phyloP scores from a whole-genome alignment of 1,140 invertebrate species.

The Drosophila yakuba region DNA sequence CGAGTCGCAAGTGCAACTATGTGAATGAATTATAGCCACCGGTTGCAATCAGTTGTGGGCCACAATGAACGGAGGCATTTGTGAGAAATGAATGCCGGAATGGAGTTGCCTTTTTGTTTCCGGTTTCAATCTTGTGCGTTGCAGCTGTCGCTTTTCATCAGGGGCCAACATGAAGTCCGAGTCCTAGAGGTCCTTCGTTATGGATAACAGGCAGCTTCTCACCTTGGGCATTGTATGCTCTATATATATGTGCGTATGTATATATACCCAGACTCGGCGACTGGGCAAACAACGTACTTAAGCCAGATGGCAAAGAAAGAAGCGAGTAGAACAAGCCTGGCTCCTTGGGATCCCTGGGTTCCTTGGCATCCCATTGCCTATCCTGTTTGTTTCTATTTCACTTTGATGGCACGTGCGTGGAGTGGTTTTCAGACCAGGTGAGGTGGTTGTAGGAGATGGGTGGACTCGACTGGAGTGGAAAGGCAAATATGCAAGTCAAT shows the following conservation, averaged over 20 bases:
- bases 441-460: neutral
- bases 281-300: constrained; percentile 43
- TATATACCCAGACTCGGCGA: neutral
- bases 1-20: constrained; percentile 26
- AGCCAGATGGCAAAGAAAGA: constrained; percentile 36
- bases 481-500: constrained; percentile 55
- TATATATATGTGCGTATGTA: neutral
- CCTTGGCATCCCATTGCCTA: neutral
- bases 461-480: constrained; percentile 37
- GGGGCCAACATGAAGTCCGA: constrained; percentile 3
- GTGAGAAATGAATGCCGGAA: constrained; percentile 44
- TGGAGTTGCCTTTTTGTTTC: constrained; percentile 45
- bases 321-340: constrained; percentile 18
- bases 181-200: constrained; percentile 10
- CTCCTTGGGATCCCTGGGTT: constrained; percentile 1
- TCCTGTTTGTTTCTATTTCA: constrained; percentile 34
- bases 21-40: constrained; percentile 50
- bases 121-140: constrained; percentile 44
- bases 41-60: constrained; percentile 39
- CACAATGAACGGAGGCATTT: constrained; percentile 48
- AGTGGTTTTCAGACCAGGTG: constrained; percentile 8
- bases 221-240: constrained; percentile 18
- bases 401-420: constrained; percentile 41
- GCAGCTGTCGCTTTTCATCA: constrained; percentile 58
- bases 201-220: constrained; percentile 25